phyloP scores from a whole-genome alignment of 1,140 invertebrate genomes.

The Nephila pilipes region DNA sequence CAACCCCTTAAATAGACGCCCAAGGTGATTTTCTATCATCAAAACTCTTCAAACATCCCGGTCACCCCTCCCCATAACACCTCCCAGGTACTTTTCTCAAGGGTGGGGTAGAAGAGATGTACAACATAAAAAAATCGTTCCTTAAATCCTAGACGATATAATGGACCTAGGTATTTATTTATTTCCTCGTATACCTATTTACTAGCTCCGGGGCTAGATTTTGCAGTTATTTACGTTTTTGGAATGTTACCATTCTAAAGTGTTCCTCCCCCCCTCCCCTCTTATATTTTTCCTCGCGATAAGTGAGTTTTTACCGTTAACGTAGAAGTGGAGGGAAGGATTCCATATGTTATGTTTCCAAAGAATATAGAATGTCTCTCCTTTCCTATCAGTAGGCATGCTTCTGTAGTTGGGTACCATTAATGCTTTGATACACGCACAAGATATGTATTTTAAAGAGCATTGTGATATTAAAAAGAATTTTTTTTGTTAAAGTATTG shows the following conservation, averaged over 20 bases:
- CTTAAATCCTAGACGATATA: slow-evolving; percentile 71
- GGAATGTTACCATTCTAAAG: slow-evolving; percentile 63
- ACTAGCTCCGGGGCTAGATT: slow-evolving; percentile 73
- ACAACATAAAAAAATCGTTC: slow-evolving; percentile 63
- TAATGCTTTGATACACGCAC: slow-evolving; percentile 5
- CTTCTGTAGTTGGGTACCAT: neutral
- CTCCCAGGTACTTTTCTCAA: slow-evolving; percentile 17
- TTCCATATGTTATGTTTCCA: slow-evolving; percentile 53
- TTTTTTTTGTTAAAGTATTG: neutral
- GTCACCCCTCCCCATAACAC: neutral
- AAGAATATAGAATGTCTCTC: slow-evolving; percentile 13
- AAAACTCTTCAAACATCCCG: slow-evolving; percentile 61
- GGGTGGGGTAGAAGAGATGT: neutral
- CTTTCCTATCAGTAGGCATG: neutral
- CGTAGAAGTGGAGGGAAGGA: slow-evolving; percentile 5
- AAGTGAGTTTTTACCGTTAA: slow-evolving; percentile 73
- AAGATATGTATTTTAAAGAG: neutral
- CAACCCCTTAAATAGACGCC: slow-evolving; percentile 68
- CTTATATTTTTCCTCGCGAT: slow-evolving; percentile 29
- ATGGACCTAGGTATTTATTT: slow-evolving; percentile 74
- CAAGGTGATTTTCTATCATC: slow-evolving; percentile 72
- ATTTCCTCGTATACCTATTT: slow-evolving; percentile 70
- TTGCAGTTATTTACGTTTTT: slow-evolving; percentile 76
- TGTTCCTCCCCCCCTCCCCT: neutral
- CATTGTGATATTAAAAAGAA: neutral